Evolutionary conservation across 92 coral and sea anemone genomes (phyloP).

Genomic region (Paragorgia papillata): DNA sequence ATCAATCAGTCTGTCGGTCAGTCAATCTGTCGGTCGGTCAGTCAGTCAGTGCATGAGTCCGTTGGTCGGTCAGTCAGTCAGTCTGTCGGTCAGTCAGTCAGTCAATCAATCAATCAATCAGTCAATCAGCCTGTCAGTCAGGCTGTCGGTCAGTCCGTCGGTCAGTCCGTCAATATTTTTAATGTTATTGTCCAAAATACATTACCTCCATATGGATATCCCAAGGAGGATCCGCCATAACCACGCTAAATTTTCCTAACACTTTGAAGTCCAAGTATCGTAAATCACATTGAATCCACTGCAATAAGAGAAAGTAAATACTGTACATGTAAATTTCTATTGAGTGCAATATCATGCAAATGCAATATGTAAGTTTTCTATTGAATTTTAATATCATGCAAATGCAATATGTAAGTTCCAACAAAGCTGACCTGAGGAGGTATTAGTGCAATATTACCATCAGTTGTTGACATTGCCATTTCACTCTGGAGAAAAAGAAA

Average conservation of each 20-base stretch:
- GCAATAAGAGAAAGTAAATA: not conserved
- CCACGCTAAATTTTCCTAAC: conserved; percentile 92
- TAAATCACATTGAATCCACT: conserved; percentile 98
- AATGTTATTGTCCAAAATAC: not conserved
- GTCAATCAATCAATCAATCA: too few species aligned
- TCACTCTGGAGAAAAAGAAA: conserved; percentile 20
- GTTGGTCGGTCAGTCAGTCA: too few species aligned
- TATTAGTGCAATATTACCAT: conserved; percentile 30
- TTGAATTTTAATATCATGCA: too few species aligned
- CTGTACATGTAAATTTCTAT: not conserved
- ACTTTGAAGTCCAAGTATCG: conserved; percentile 76
- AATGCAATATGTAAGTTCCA: not conserved
- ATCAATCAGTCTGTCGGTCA: too few species aligned
- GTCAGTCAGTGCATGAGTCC: too few species aligned
- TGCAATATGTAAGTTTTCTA: too few species aligned
- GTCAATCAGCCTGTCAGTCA: too few species aligned
- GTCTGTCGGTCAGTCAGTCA: too few species aligned
- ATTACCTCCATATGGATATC: conserved; percentile 99
- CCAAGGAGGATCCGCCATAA: conserved; percentile 99
- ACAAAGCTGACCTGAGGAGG: conserved; percentile 25
- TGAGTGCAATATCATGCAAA: too few species aligned
- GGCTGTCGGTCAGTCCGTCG: too few species aligned
- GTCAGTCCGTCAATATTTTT: too few species aligned
- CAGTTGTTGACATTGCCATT: conserved; percentile 35
- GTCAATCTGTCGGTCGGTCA: too few species aligned